Evolutionary conservation across 2,113 vertebrate species (phyloP).

Genomic region (Dromaius novaehollandiae): DNA sequence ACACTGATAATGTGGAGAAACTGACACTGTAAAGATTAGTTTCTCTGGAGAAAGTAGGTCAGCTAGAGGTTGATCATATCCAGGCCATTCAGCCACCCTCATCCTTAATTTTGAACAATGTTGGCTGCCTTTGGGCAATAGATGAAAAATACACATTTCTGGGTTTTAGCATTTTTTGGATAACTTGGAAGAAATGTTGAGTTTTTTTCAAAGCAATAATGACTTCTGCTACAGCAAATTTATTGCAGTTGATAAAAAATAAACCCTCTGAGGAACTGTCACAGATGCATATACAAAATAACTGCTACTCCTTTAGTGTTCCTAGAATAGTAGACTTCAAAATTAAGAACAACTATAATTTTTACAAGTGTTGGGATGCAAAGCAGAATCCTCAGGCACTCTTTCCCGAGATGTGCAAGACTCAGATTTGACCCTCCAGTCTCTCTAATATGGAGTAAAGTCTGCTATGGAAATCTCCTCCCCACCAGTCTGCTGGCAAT

Average conservation of each 20-base stretch:
- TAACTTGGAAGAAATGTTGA: background rate
- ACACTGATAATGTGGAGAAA: background rate
- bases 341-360: background rate
- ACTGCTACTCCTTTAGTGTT: background rate
- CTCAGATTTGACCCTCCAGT: background rate
- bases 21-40: background rate
- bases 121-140: background rate
- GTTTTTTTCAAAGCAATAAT: background rate
- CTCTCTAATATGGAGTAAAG: background rate
- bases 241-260: background rate
- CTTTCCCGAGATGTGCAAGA: background rate
- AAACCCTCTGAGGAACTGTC: background rate
- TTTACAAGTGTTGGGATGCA: background rate
- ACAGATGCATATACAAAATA: background rate
- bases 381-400: background rate
- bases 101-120: background rate
- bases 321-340: background rate
- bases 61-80: background rate
- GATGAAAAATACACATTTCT: background rate
- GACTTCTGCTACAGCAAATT: background rate
- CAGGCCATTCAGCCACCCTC: background rate
- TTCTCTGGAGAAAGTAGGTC: constrained; percentile 1
- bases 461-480: background rate
- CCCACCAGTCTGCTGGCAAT: background rate
- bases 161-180: background rate